phyloP scores from a whole-genome alignment of 2,797 vertebrate species.

The Mormyrus hasselquistii region DNA sequence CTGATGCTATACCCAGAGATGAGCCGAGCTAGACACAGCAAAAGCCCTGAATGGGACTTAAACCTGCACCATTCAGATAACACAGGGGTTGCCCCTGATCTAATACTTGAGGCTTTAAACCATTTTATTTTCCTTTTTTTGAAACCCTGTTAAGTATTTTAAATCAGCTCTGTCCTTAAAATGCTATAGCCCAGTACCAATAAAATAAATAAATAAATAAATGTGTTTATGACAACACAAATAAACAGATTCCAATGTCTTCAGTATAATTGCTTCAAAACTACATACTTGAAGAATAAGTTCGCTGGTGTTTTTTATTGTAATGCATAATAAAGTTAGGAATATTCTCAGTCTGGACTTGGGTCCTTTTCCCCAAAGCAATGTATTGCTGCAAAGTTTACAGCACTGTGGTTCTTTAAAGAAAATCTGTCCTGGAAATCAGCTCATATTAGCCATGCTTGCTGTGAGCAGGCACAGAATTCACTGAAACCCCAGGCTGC shows the following conservation, averaged over 20 bases:
- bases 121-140: background rate
- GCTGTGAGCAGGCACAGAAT: background rate
- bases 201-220: background rate
- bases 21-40: background rate
- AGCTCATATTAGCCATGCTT: background rate
- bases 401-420: background rate
- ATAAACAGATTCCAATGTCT: background rate
- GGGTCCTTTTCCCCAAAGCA: background rate
- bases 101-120: background rate
- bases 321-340: background rate
- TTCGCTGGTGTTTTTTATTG: background rate
- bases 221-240: background rate
- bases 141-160: background rate
- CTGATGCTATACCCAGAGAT: background rate
- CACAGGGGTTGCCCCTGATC: background rate
- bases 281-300: background rate
- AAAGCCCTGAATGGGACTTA: background rate
- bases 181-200: background rate
- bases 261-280: background rate
- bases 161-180: background rate
- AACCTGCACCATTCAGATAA: background rate
- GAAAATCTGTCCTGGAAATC: background rate
- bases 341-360: background rate
- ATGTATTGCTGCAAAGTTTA: background rate
- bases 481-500: background rate